Percentiles rank a stretch among this genome's conserved stretches.
phyloP scores from a whole-genome alignment of 1,140 invertebrate species.

The Bathynomus jamesi region DNA sequence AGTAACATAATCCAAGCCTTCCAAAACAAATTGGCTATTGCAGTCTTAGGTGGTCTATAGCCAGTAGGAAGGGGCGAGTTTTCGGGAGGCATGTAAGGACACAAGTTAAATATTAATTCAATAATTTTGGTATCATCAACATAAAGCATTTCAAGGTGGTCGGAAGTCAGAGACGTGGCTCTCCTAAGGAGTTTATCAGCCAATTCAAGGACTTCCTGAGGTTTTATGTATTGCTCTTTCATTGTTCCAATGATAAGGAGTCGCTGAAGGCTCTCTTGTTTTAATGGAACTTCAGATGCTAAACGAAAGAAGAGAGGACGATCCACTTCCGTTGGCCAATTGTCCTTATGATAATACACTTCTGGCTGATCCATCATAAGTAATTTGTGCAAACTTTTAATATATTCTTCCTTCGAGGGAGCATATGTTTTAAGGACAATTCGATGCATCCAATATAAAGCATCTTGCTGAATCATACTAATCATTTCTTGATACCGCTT shows the following conservation, averaged over 20 bases:
- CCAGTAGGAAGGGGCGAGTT: conserved; percentile 77
- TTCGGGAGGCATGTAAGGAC: conserved; percentile 84
- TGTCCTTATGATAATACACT: conserved; percentile 82
- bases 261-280: conserved; percentile 69
- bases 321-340: conserved; percentile 87
- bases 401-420: conserved; percentile 61
- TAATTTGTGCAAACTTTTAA: conserved; percentile 50
- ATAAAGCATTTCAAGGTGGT: conserved; percentile 49
- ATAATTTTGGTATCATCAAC: conserved; percentile 78
- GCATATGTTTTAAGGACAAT: conserved; percentile 65
- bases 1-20: conserved; percentile 85
- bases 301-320: conserved; percentile 66
- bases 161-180: conserved; percentile 60
- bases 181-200: conserved; percentile 74
- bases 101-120: conserved; percentile 80
- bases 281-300: conserved; percentile 76
- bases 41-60: conserved; percentile 78
- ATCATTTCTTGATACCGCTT: conserved; percentile 54
- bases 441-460: conserved; percentile 76
- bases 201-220: conserved; percentile 75
- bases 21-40: conserved; percentile 87
- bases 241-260: conserved; percentile 74
- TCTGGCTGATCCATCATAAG: conserved; percentile 64
- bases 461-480: conserved; percentile 68
- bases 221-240: conserved; percentile 56